These are phyloP conservation scores for Meliscaeva auricollis DNA, from an alignment of 2,888 invertebrate species.

Conservation along the genomic window DNA sequence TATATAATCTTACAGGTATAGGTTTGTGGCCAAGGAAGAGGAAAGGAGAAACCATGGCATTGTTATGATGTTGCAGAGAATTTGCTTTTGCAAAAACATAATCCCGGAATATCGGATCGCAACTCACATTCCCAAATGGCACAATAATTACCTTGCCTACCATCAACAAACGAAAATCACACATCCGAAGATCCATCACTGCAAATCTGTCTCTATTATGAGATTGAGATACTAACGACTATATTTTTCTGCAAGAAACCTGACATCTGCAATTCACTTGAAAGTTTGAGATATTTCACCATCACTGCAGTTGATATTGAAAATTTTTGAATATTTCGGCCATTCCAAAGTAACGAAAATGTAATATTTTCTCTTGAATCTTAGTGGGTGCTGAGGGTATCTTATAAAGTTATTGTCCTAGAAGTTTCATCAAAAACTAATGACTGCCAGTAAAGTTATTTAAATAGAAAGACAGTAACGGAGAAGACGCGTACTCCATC, in stretches of 20 bases:
- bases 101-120: slow-evolving; percentile 57
- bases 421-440: too few relatives aligned
- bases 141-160: slow-evolving; percentile 59
- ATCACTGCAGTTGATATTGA: not conserved
- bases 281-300: slow-evolving; percentile 1
- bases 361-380: too few relatives aligned
- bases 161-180: slow-evolving; percentile 50
- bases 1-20: slow-evolving; percentile 9
- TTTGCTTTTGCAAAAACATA: slow-evolving; percentile 13
- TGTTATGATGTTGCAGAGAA: slow-evolving; percentile 41
- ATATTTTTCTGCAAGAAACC: slow-evolving; percentile 4
- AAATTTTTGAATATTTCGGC: too few relatives aligned
- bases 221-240: slow-evolving; percentile 22
- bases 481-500: too few relatives aligned
- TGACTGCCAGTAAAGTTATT: too few relatives aligned
- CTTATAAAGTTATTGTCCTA: too few relatives aligned
- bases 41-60: slow-evolving; percentile 22
- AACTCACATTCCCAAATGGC: slow-evolving; percentile 34
- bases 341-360: too few relatives aligned
- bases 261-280: slow-evolving; percentile 13
- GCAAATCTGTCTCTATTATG: slow-evolving; percentile 34
- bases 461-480: too few relatives aligned
- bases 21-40: slow-evolving; percentile 22
- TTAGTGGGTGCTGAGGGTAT: too few relatives aligned
- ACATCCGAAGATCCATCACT: slow-evolving; percentile 70